A percentile compares a stretch with the other conserved stretches of the same genome.
phyloP scores from a whole-genome alignment of 2,113 vertebrate species.

The Cygnus buccinator region DNA sequence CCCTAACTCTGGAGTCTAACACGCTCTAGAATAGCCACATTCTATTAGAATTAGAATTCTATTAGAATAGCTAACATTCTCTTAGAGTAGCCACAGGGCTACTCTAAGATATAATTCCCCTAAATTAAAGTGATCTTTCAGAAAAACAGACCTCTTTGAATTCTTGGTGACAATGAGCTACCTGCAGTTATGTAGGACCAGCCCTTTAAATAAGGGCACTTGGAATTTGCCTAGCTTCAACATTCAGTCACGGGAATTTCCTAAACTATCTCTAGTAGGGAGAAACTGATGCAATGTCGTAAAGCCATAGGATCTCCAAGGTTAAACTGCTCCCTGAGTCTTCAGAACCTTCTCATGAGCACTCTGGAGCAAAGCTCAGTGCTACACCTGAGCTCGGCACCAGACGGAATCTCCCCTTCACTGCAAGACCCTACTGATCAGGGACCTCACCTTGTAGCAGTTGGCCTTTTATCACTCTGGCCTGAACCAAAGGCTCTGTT shows the following conservation, averaged over 20 bases:
- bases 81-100: too few relatives aligned
- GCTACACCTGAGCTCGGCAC: fast-evolving
- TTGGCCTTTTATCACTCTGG: too few relatives aligned
- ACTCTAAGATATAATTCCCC: not conserved
- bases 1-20: too few relatives aligned
- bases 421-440: not conserved
- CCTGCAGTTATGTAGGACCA: not conserved
- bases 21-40: not conserved
- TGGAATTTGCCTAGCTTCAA: not conserved
- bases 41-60: too few relatives aligned
- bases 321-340: not conserved
- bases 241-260: not conserved
- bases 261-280: fast-evolving
- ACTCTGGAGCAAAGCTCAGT: not conserved
- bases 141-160: not conserved
- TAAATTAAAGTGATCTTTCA: not conserved
- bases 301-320: not conserved
- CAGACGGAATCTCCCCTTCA: not conserved
- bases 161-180: not conserved
- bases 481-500: not conserved
- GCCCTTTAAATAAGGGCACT: not conserved
- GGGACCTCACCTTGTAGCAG: fast-evolving
- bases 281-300: not conserved
- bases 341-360: not conserved
- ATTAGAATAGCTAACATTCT: too few relatives aligned